A percentile compares a stretch with the other conserved stretches of the same genome.
Evolutionary conservation across 2,113 vertebrate species (phyloP).

Genomic region (Corythornis cristatus): DNA sequence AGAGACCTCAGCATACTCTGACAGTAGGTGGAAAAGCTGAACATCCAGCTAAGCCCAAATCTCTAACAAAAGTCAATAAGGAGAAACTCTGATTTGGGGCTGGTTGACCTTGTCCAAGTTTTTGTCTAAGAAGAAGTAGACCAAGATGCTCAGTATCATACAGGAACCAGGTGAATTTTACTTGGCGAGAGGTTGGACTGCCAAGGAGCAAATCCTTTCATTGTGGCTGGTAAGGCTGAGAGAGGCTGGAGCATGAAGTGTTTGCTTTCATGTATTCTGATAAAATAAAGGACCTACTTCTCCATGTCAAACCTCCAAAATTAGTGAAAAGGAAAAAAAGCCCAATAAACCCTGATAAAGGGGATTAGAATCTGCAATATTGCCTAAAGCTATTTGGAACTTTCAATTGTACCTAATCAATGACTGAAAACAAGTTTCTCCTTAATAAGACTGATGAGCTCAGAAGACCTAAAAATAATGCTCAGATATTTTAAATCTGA

Average conservation of each 20-base stretch:
- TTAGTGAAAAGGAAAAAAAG: neutral
- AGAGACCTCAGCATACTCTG: neutral
- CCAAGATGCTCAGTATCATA: fast-evolving
- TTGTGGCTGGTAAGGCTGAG: fast-evolving
- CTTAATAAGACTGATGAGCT: neutral
- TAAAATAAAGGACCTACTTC: neutral
- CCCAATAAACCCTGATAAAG: neutral
- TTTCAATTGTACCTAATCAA: constrained; percentile 24
- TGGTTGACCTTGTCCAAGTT: fast-evolving
- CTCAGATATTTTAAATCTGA: constrained; percentile 11
- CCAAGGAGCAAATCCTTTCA: neutral
- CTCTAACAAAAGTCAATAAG: neutral
- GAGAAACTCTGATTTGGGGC: neutral
- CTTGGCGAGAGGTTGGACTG: neutral
- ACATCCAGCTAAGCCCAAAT: neutral
- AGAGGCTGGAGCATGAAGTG: neutral
- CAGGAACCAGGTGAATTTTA: neutral
- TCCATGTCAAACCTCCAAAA: neutral
- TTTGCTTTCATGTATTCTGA: neutral
- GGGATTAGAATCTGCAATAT: neutral
- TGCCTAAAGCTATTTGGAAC: neutral
- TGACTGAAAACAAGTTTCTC: constrained; percentile 9
- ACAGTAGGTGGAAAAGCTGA: neutral
- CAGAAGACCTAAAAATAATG: constrained; percentile 3
- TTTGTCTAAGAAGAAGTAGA: neutral